phyloP scores from a whole-genome alignment of 2,797 vertebrate genomes.

The Synaphobranchus kaupii region DNA sequence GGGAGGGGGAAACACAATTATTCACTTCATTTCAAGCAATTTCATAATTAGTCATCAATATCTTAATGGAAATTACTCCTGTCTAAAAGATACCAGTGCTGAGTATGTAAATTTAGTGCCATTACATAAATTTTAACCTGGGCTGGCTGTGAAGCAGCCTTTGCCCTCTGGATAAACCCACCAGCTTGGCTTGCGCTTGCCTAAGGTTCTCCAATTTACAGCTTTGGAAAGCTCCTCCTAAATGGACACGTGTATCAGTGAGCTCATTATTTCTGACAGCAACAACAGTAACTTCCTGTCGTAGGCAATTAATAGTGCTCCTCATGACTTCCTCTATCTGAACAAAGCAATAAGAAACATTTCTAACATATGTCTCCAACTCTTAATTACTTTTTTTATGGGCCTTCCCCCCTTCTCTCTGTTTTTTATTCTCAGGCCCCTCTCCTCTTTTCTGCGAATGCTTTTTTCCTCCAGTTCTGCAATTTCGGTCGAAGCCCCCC shows the following conservation, averaged over 20 bases:
- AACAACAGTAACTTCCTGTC: constrained; percentile 67
- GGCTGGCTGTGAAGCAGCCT: constrained; percentile 60
- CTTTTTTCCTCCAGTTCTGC: constrained; percentile 48
- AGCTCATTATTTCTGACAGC: constrained; percentile 65
- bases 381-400: constrained; percentile 20
- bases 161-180: constrained; percentile 66
- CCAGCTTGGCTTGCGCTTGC: constrained; percentile 52
- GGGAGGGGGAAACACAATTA: too few relatives aligned
- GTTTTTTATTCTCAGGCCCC: constrained; percentile 17
- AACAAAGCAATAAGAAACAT: constrained; percentile 36
- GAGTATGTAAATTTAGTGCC: constrained; percentile 30
- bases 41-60: too few relatives aligned
- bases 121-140: constrained; percentile 46
- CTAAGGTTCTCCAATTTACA: constrained; percentile 72
- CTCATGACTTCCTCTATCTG: constrained; percentile 54
- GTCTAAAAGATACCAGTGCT: constrained; percentile 31
- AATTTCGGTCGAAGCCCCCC: constrained; percentile 56
- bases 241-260: constrained; percentile 70
- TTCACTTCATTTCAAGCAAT: too few relatives aligned
- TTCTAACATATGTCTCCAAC: not conserved
- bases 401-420: constrained; percentile 30
- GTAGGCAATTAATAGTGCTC: constrained; percentile 46
- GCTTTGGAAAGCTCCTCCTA: constrained; percentile 66
- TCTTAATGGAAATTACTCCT: not conserved
- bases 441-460: constrained; percentile 25